phyloP scores from a whole-genome alignment of 2,888 invertebrate genomes.

The Oegoconia quadripuncta region DNA sequence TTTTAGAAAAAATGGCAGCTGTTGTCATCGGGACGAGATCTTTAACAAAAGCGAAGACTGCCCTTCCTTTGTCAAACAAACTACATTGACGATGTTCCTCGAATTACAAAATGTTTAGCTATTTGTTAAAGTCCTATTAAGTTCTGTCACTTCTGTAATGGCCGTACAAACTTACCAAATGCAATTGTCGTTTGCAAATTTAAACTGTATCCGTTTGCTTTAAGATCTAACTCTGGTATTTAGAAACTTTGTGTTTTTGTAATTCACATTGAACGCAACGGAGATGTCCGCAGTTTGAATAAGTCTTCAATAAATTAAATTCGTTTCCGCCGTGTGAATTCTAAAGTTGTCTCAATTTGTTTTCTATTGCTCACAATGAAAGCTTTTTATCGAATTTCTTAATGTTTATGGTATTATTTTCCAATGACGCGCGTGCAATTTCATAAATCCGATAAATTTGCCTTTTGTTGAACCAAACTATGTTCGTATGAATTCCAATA shows the following conservation, averaged over 20 bases:
- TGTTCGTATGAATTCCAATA: too few species aligned
- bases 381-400: conserved; percentile 37
- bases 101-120: conserved; percentile 76
- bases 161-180: conserved; percentile 32
- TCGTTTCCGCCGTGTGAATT: conserved; percentile 72
- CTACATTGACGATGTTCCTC: conserved; percentile 69
- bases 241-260: conserved; percentile 37
- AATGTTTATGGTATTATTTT: conserved; percentile 43
- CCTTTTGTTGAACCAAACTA: too few species aligned
- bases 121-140: conserved; percentile 77
- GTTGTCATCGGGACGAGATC: conserved; percentile 59
- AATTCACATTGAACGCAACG: conserved; percentile 68
- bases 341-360: conserved; percentile 74
- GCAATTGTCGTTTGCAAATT: conserved; percentile 17
- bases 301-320: conserved; percentile 77
- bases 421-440: conserved; percentile 43
- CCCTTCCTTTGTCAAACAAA: conserved; percentile 66
- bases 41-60: conserved; percentile 54
- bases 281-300: conserved; percentile 61
- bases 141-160: conserved; percentile 65
- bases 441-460: too few species aligned
- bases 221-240: conserved; percentile 7
- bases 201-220: conserved; percentile 14
- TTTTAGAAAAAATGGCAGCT: conserved; percentile 66
- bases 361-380: conserved; percentile 51